Evolutionary conservation across 2,797 vertebrate genomes (phyloP), one percentile per base, ranked within the genome.

Genomic region (Coilia nasus): DNA sequence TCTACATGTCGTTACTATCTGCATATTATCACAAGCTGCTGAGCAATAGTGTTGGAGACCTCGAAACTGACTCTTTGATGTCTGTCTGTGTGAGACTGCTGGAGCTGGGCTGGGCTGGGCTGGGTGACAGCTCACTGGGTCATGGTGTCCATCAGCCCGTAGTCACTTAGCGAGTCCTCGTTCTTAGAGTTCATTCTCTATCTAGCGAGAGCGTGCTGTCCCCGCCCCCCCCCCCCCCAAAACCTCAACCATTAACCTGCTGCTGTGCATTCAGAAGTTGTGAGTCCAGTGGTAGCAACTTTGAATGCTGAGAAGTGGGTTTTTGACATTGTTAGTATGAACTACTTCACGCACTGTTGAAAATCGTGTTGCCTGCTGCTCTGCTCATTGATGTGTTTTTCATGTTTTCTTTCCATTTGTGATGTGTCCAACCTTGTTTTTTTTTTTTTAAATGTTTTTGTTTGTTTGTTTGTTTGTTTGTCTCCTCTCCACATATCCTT

Each of bases 391-490:
- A 21, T 14, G 0, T 28, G 15, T 59, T 82, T n/a, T 14, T 81
- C 35, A 80, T 21, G 82, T 82, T 67, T 62, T 83, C n/a, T 59
- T 19, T 85, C 47, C 12, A 35, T 17, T 12, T 17, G 19, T 19
- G 19, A 2, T 17, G 19, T 19, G 19, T 78, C 35, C 35, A 21
- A 41, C 35, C 19, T 78, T 41, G 14, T 78, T 78, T 35, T 67
- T 23, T 64, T n/a, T n/a, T 25, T 14, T 67, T 9, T 7, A 54
- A 54, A 54, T 25, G 6, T 86, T 84, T 91, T 86, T 19, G 15
- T 59, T 0, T 64, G 6, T 41, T 87, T 88, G 88, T 88, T 89
- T 56, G 90, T 89, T 87, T 54, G 50, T 54, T 83, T 91, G 88
- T 91, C 87, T 83, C 82, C 67, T 35, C 67, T 75, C 28, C 31